Evolutionary conservation across 2,888 invertebrate genomes (phyloP), one percentile per base, ranked within the genome.

Genomic region (Amphimallon solstitiale): DNA sequence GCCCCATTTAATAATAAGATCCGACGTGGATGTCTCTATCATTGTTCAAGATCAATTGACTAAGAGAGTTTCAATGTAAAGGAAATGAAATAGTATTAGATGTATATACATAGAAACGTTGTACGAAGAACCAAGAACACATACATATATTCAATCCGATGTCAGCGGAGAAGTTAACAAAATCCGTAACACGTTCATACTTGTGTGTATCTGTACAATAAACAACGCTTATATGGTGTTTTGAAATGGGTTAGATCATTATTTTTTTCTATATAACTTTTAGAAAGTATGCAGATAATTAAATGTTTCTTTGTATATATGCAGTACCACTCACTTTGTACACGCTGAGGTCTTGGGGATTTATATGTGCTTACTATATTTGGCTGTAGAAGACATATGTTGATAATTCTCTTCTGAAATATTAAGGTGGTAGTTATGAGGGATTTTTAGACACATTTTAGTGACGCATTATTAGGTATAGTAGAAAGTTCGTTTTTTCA

Each of bases 241-340:
- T 56, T 56, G 67, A 67, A 69, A 69, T 65, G 48, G 67, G 67
- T 71, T 71, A 71, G 56, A 56, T 56, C 56, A 56, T 56, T 56
- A 56, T 56, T 56, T 75, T 74, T 76, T 73, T 73, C 69, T 21
- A 56, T 70, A 72, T 73, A 71, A 72, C 64, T 63, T 74, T 74
- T 76, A 76, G 77, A 77, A 77, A 77, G 77, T 72, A 74, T 21
- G 56, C 56, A 71, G 72, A 74, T 76, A 77, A 77, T 77, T 77
- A 77, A 76, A 76, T 70, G 71, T 70, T 72, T 29, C 74, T 76
- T 75, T 76, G 74, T 73, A 73, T 70, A 68, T 69, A 67, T 52
- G 29, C 21, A 37, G 23, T 63, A 63, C 49, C 56, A 56, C 38
- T 56, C 56, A 56, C 56, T 56, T 23, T n/a, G 40, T 40, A 56